phyloP scores from a whole-genome alignment of 35 echinoderm and acorn worm genomes.

The Antedon bifida region DNA sequence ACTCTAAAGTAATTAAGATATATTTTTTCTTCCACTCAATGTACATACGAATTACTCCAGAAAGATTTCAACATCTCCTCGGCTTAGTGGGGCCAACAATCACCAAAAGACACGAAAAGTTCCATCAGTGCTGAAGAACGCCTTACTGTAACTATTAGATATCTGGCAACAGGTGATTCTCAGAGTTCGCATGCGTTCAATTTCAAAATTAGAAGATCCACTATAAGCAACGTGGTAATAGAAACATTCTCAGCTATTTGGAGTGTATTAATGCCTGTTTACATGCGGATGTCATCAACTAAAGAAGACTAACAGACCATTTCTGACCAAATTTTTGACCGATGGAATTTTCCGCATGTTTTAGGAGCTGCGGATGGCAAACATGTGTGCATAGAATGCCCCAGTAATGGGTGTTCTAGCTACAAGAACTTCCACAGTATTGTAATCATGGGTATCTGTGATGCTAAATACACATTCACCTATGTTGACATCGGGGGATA shows the following conservation, averaged over 20 bases:
- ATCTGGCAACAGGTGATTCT: too few species aligned
- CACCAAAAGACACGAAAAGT: too few species aligned
- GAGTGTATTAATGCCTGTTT: not conserved
- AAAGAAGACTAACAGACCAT: slow-evolving; percentile 26
- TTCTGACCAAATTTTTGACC: slow-evolving; percentile 1
- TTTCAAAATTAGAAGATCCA: too few species aligned
- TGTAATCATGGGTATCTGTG: slow-evolving; percentile 21
- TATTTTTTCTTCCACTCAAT: too few species aligned
- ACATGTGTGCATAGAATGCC: slow-evolving; percentile 25
- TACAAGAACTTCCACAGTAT: slow-evolving; percentile 17
- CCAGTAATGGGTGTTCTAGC: not conserved
- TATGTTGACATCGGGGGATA: not conserved
- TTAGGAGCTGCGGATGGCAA: slow-evolving; percentile 30
- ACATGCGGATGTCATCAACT: not conserved
- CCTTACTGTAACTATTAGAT: too few species aligned
- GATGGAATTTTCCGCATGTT: slow-evolving; percentile 41
- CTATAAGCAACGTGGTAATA: not conserved
- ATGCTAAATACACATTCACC: not conserved
- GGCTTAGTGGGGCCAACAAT: too few species aligned
- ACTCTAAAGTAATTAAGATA: too few species aligned
- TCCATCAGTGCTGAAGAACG: too few species aligned
- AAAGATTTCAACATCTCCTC: too few species aligned
- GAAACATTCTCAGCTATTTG: not conserved
- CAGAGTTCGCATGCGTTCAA: too few species aligned
- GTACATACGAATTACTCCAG: too few species aligned